Conservation (phyloP, 2,797 vertebrate species). For the Myotis daubentonii region DNA sequence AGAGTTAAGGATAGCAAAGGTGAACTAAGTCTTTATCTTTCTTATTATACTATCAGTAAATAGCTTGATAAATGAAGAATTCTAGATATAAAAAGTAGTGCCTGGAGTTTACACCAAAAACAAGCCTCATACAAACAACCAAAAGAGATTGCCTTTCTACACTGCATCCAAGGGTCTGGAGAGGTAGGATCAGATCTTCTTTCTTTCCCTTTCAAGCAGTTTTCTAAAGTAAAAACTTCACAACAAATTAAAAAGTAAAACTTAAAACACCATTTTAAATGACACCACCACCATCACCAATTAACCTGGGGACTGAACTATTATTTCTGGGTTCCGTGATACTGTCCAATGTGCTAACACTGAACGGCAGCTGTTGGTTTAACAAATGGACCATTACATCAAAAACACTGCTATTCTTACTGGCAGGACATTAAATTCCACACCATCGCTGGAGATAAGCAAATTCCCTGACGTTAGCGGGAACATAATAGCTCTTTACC, state of each 20-base stretch:
- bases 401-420: neutral
- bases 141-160: neutral
- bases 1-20: neutral
- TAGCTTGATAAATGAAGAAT: neutral
- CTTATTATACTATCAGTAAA: slow-evolving; percentile 4
- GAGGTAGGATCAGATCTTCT: neutral
- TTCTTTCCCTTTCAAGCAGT: slow-evolving; percentile 19
- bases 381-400: neutral
- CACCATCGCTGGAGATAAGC: neutral
- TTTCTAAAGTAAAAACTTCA: slow-evolving; percentile 2
- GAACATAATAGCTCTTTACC: neutral
- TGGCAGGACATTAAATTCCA: neutral
- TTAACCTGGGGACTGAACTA: neutral
- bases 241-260: neutral
- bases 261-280: neutral
- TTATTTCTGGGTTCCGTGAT: neutral
- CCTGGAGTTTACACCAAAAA: neutral
- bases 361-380: neutral
- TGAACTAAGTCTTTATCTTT: neutral
- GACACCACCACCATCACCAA: neutral
- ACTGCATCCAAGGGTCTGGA: neutral
- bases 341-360: neutral
- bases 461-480: neutral
- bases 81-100: neutral
- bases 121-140: neutral